Percentiles rank a stretch among this genome's conserved stretches.
These are phyloP conservation scores for Gadus chalcogrammus DNA, from an alignment of 2,113 vertebrate genomes.

Conservation along the genomic window DNA sequence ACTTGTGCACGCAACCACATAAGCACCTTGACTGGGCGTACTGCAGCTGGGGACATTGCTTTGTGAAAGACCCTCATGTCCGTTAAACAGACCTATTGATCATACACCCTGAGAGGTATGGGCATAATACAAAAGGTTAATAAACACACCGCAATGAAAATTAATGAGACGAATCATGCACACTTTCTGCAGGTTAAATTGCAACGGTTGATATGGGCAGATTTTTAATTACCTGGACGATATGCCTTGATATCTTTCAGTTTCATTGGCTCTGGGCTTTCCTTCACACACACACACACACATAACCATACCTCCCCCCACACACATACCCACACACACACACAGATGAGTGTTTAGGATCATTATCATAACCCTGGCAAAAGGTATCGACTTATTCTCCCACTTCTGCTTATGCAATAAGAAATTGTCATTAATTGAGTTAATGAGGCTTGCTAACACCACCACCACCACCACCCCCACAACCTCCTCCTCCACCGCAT, in stretches of 20 bases:
- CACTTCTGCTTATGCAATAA: slow-evolving; percentile 66
- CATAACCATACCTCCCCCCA: slow-evolving; percentile 19
- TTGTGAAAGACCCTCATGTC: too few species aligned
- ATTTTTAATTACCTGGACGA: slow-evolving; percentile 59
- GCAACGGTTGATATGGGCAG: slow-evolving; percentile 45
- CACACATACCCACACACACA: too few species aligned
- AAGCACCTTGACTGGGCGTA: neutral
- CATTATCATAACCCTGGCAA: slow-evolving; percentile 63
- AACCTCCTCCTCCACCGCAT: slow-evolving; percentile 18
- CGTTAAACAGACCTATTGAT: neutral
- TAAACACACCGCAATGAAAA: slow-evolving; percentile 65
- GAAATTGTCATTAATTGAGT: slow-evolving; percentile 64
- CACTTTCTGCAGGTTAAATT: slow-evolving; percentile 63
- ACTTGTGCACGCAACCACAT: neutral
- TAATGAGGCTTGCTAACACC: slow-evolving; percentile 68
- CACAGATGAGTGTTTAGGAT: slow-evolving; percentile 53
- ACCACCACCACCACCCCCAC: slow-evolving; percentile 21
- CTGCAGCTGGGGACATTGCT: too few species aligned
- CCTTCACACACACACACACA: too few species aligned
- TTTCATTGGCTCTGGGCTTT: slow-evolving; percentile 26
- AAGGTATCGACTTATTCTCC: slow-evolving; percentile 64
- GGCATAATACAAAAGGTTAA: slow-evolving; percentile 60
- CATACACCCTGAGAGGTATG: slow-evolving; percentile 12
- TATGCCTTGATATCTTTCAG: slow-evolving; percentile 61
- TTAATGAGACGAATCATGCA: slow-evolving; percentile 69